These are phyloP conservation scores for Phalera bucephala DNA, from an alignment of 2,888 invertebrate genomes.

Conservation along the genomic window DNA sequence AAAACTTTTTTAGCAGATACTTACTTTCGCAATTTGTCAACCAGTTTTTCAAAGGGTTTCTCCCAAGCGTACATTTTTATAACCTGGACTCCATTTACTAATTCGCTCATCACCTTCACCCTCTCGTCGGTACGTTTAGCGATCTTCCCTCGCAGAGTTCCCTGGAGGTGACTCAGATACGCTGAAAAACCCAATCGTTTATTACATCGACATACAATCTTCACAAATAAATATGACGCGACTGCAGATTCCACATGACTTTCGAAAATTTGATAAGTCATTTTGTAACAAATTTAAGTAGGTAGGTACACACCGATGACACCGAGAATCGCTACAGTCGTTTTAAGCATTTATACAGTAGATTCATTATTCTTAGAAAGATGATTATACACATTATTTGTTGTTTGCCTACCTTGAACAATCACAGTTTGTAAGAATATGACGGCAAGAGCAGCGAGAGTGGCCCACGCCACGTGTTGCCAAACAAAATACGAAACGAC, in stretches of 20 bases:
- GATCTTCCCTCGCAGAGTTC: slow-evolving; percentile 81
- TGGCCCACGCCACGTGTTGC: slow-evolving; percentile 69
- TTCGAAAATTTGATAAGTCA: too few species aligned
- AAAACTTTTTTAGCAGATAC: too few species aligned
- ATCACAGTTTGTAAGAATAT: slow-evolving; percentile 84
- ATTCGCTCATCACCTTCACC: slow-evolving; percentile 90
- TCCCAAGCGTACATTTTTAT: slow-evolving; percentile 96
- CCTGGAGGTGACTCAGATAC: slow-evolving; percentile 72
- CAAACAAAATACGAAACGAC: slow-evolving; percentile 78
- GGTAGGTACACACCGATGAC: too few species aligned
- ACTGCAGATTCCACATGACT: too few species aligned
- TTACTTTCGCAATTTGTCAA: slow-evolving; percentile 86
- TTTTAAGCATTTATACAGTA: too few species aligned
- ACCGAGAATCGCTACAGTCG: too few species aligned
- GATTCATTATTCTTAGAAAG: too few species aligned
- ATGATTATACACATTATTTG: too few species aligned
- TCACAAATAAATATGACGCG: too few species aligned
- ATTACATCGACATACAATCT: background rate
- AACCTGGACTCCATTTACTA: slow-evolving; percentile 90
- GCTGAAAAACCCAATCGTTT: slow-evolving; percentile 45
- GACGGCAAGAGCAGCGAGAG: slow-evolving; percentile 63
- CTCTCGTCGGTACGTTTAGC: slow-evolving; percentile 88
- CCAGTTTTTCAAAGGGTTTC: slow-evolving; percentile 87
- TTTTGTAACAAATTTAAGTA: too few species aligned
- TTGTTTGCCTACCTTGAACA: slow-evolving; percentile 66